These are phyloP conservation scores for Stigmatopora argus DNA, from an alignment of 2,113 vertebrate species.

Conservation along the genomic window DNA sequence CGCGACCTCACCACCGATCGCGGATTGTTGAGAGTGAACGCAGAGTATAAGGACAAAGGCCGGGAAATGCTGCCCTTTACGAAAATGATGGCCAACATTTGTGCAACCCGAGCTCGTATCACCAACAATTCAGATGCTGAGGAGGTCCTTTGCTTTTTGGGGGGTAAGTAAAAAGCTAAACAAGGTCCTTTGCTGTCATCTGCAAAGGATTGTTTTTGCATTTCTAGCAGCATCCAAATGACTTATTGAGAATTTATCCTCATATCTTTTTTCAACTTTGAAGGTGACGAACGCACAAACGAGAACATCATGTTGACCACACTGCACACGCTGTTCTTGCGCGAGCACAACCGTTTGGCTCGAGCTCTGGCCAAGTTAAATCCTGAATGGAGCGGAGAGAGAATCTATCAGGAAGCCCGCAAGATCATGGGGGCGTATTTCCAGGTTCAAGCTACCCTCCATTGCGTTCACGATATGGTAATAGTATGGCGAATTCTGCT, in stretches of 20 bases:
- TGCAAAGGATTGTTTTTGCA: not conserved
- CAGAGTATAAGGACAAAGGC: constrained; percentile 43
- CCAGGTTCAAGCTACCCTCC: constrained; percentile 50
- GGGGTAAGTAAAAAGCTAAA: constrained; percentile 51
- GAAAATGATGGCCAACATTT: constrained; percentile 32
- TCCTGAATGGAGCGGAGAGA: constrained; percentile 65
- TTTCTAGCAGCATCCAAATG: not conserved
- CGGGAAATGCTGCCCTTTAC: constrained; percentile 67
- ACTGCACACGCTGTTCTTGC: constrained; percentile 65
- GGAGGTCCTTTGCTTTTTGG: constrained; percentile 67
- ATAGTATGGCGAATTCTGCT: not conserved
- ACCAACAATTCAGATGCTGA: constrained; percentile 15
- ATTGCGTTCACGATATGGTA: not conserved
- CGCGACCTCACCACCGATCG: constrained; percentile 46
- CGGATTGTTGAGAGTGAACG: constrained; percentile 66
- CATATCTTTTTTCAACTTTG: not conserved
- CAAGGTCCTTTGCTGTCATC: not conserved
- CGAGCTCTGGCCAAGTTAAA: constrained; percentile 56
- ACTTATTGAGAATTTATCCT: not conserved
- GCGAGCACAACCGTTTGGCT: constrained; percentile 73
- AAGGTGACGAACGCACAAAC: constrained; percentile 62
- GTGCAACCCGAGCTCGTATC: constrained; percentile 45
- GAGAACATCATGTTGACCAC: constrained; percentile 62
- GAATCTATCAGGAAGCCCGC: constrained; percentile 67
- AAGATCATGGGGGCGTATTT: constrained; percentile 67